A percentile compares a stretch with the other conserved stretches of the same genome.
These are phyloP conservation scores for Biston stratarius DNA, from an alignment of 2,888 invertebrate species.

Conservation along the genomic window DNA sequence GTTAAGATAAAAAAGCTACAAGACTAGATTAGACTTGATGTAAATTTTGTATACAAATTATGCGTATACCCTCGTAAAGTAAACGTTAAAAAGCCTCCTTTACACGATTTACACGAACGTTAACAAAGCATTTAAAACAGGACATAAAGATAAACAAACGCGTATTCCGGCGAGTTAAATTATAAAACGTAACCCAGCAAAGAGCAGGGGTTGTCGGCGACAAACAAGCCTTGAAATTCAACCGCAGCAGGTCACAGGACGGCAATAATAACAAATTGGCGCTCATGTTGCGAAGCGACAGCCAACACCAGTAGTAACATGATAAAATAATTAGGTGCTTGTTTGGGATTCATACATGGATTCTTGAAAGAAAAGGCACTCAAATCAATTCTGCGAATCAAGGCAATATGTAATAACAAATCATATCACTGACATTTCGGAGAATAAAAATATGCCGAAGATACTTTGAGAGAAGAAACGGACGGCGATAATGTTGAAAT, in stretches of 20 bases:
- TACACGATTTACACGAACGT: conserved; percentile 18
- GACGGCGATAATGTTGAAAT: background rate
- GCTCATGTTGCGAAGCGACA: conserved; percentile 16
- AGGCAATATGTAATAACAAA: background rate
- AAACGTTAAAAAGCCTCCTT: conserved; percentile 12
- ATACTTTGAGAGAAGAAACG: too few species aligned
- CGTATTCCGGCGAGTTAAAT: conserved; percentile 34
- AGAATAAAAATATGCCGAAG: too few species aligned
- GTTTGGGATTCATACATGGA: conserved; percentile 18
- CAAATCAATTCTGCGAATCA: too few species aligned
- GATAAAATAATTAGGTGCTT: conserved; percentile 11
- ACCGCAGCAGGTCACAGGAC: conserved; percentile 23
- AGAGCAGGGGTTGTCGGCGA: conserved; percentile 16
- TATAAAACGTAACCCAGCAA: conserved; percentile 37
- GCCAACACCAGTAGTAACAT: conserved; percentile 4
- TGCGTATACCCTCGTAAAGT: background rate
- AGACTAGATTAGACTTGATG: background rate
- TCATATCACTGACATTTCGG: background rate
- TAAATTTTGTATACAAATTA: conserved; percentile 3
- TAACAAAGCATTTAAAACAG: conserved; percentile 36
- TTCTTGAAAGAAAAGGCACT: background rate
- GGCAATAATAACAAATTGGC: conserved; percentile 34
- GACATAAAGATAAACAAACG: conserved; percentile 40
- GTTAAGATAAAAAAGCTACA: background rate
- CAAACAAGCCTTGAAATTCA: conserved; percentile 27